Evolutionary conservation across 35 echinoderm and acorn worm species (phyloP).

Genomic region (Ptychodera flava): DNA sequence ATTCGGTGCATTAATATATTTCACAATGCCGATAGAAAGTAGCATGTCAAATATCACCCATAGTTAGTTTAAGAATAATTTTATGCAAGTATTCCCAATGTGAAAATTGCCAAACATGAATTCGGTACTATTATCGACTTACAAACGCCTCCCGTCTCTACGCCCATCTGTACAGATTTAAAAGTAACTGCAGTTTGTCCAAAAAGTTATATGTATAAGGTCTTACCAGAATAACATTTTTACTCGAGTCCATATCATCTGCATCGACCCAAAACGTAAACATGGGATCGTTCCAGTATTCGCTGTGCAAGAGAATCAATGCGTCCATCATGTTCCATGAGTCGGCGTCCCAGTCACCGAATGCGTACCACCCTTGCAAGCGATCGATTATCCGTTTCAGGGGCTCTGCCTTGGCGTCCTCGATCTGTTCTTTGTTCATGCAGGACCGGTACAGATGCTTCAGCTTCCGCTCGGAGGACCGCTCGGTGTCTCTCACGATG

Average conservation of each 20-base stretch:
- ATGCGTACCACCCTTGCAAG: conserved; percentile 64
- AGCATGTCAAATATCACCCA: too few species aligned
- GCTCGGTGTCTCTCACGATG: not conserved
- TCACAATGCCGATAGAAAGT: too few species aligned
- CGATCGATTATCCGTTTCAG: not conserved
- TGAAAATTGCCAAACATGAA: too few species aligned
- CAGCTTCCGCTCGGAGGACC: not conserved
- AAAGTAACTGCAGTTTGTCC: too few species aligned
- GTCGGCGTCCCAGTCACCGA: conserved; percentile 37
- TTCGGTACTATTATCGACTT: too few species aligned
- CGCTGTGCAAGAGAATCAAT: conserved; percentile 32
- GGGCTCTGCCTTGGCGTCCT: not conserved
- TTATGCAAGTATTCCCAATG: too few species aligned
- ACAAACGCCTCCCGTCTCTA: too few species aligned
- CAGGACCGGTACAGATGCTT: not conserved
- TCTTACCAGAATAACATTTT: conserved; percentile 69
- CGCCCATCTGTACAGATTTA: too few species aligned
- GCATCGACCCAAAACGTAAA: conserved; percentile 58
- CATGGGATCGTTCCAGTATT: conserved; percentile 71
- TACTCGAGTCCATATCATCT: conserved; percentile 74
- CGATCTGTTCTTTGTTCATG: not conserved
- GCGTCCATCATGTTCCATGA: conserved; percentile 37
- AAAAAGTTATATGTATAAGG: too few species aligned
- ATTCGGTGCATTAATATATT: too few species aligned
- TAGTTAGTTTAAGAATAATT: too few species aligned